Percentiles rank a stretch among this genome's conserved stretches.
phyloP scores from a whole-genome alignment of 1,140 invertebrate species.

The Solen grandis region DNA sequence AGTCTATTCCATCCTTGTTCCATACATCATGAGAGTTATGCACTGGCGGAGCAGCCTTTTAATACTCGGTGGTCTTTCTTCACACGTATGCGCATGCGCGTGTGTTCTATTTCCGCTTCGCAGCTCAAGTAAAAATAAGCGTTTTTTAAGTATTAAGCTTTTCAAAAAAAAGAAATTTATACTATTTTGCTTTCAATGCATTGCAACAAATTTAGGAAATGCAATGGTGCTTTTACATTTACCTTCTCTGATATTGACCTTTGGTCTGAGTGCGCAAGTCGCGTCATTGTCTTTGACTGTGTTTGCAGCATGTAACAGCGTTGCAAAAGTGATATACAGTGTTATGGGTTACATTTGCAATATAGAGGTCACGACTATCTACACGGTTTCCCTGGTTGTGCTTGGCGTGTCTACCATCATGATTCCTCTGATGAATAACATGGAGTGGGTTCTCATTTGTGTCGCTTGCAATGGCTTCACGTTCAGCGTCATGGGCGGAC shows the following conservation, averaged over 20 bases:
- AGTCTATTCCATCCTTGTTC: constrained; percentile 15
- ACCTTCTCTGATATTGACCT: constrained; percentile 22
- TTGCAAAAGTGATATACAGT: constrained; percentile 21
- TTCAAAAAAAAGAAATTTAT: constrained; percentile 10
- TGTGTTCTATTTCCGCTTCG: constrained; percentile 18
- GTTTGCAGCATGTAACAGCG: constrained; percentile 21
- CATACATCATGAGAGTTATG: background rate
- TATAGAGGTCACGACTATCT: background rate
- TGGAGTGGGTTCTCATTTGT: constrained; percentile 2
- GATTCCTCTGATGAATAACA: background rate
- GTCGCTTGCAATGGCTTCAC: background rate
- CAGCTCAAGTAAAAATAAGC: background rate
- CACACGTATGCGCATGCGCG: constrained; percentile 11
- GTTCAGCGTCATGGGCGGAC: constrained; percentile 32
- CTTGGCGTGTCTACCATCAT: constrained; percentile 4
- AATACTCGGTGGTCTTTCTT: constrained; percentile 30
- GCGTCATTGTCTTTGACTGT: constrained; percentile 14
- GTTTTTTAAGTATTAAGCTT: background rate
- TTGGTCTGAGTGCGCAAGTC: background rate
- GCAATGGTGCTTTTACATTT: constrained; percentile 31
- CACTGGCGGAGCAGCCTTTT: constrained; percentile 18
- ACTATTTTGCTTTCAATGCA: constrained; percentile 19
- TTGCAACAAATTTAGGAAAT: constrained; percentile 31
- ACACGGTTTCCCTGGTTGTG: constrained; percentile 1
- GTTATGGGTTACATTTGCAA: constrained; percentile 5